phyloP scores from a whole-genome alignment of 2,888 invertebrate species.

The Mantis religiosa region DNA sequence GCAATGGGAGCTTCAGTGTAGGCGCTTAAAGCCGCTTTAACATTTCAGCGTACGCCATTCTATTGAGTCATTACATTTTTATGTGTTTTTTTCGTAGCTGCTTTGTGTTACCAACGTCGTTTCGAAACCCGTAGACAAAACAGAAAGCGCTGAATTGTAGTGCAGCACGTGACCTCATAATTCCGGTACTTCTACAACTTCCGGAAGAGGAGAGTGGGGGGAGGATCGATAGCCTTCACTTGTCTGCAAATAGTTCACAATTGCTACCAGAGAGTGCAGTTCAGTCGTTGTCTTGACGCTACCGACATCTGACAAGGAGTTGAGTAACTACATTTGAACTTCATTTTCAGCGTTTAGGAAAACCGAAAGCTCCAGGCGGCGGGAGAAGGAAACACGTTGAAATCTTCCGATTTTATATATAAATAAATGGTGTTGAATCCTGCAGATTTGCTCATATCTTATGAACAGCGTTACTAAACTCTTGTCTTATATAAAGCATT shows the following conservation, averaged over 20 bases:
- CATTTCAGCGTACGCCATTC: neutral
- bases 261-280: neutral
- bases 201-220: neutral
- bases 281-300: neutral
- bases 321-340: neutral
- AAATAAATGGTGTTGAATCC: too few relatives aligned
- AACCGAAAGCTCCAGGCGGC: too few relatives aligned
- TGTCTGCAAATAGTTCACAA: neutral
- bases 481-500: too few relatives aligned
- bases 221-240: neutral
- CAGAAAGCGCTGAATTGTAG: neutral
- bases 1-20: neutral
- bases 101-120: neutral
- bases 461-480: too few relatives aligned
- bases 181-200: neutral
- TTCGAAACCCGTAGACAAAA: neutral
- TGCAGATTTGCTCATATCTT: too few relatives aligned
- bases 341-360: too few relatives aligned
- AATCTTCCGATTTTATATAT: too few relatives aligned
- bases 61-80: neutral
- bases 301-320: neutral
- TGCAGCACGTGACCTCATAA: neutral
- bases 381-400: too few relatives aligned
- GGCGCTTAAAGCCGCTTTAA: neutral
- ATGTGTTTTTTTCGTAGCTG: neutral